A percentile compares a stretch with the other conserved stretches of the same genome.
Conservation (phyloP, 2,888 invertebrate genomes). For the Caenorhabditis sp. region DNA sequence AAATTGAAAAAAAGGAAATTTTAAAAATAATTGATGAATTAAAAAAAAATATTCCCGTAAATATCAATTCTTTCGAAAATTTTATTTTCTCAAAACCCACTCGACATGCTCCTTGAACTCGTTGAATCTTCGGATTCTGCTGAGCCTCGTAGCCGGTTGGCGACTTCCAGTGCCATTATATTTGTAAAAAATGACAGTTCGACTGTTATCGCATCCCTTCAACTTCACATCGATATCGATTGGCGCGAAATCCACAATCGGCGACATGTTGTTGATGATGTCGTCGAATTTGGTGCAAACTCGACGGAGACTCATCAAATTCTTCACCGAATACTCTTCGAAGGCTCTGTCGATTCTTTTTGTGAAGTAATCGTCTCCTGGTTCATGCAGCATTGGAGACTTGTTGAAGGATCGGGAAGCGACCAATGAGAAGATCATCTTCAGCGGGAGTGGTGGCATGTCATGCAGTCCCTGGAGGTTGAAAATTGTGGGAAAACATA, state of each 20-base stretch:
- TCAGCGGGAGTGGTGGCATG: conserved; percentile 4
- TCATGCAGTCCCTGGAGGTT: neutral
- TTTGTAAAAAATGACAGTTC: conserved; percentile 14
- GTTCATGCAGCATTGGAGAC: neutral
- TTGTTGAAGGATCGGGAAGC: conserved; percentile 2
- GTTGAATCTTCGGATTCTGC: conserved; percentile 21
- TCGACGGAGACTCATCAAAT: conserved; percentile 31
- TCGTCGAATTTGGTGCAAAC: conserved; percentile 20
- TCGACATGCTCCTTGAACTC: conserved; percentile 26
- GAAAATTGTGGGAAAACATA: no score
- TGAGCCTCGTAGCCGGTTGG: conserved; percentile 6
- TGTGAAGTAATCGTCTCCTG: no score
- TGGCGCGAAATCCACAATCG: conserved; percentile 10
- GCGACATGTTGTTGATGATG: conserved; percentile 22
- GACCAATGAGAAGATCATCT: conserved; percentile 7
- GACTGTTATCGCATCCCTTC: conserved; percentile 3
- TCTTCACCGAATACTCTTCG: conserved; percentile 21
- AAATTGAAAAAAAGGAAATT: no score
- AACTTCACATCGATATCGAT: conserved; percentile 22
- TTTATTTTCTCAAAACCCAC: no score
- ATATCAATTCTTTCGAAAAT: no score
- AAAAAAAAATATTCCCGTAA: no score
- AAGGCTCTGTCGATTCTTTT: neutral
- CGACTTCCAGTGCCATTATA: conserved; percentile 29
- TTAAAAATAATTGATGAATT: no score